Conservation (phyloP, 1,140 invertebrate species). For the Drosophila nannoptera region DNA sequence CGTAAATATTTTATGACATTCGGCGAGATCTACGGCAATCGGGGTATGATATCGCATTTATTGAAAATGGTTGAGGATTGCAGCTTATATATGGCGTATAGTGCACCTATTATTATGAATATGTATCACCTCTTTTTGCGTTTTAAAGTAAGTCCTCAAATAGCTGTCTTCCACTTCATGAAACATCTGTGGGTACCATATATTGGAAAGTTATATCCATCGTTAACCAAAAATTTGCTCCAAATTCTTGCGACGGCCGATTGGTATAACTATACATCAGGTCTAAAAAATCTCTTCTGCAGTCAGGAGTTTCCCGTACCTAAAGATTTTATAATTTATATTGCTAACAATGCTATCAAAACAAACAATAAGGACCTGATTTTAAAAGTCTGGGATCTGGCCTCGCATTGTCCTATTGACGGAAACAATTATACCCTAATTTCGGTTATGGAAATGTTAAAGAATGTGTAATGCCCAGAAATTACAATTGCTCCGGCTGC, state of each 20-base stretch:
- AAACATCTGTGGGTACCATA: conserved; percentile 40
- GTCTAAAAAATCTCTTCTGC: conserved; percentile 16
- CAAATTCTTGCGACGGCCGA: conserved; percentile 22
- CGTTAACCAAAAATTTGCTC: conserved; percentile 12
- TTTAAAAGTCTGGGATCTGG: background rate
- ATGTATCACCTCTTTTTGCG: conserved; percentile 18
- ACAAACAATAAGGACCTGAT: conserved; percentile 3
- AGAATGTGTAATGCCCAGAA: conserved; percentile 1
- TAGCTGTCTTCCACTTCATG: conserved; percentile 31
- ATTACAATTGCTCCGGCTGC: background rate
- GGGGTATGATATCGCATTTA: conserved; percentile 19
- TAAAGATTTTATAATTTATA: background rate
- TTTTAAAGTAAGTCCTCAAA: background rate
- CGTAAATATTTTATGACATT: conserved; percentile 28
- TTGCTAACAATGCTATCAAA: conserved; percentile 2
- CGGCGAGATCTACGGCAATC: conserved; percentile 33
- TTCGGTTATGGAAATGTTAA: conserved; percentile 3
- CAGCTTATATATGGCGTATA: conserved; percentile 15
- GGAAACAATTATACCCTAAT: background rate
- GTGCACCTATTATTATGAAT: background rate
- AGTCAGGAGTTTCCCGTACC: conserved; percentile 30
- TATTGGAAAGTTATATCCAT: background rate
- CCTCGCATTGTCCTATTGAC: background rate
- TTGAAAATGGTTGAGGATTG: conserved; percentile 43
- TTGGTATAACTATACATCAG: conserved; percentile 41